Evolutionary conservation across 2,113 vertebrate species (phyloP).

Genomic region (Asarcornis scutulata): DNA sequence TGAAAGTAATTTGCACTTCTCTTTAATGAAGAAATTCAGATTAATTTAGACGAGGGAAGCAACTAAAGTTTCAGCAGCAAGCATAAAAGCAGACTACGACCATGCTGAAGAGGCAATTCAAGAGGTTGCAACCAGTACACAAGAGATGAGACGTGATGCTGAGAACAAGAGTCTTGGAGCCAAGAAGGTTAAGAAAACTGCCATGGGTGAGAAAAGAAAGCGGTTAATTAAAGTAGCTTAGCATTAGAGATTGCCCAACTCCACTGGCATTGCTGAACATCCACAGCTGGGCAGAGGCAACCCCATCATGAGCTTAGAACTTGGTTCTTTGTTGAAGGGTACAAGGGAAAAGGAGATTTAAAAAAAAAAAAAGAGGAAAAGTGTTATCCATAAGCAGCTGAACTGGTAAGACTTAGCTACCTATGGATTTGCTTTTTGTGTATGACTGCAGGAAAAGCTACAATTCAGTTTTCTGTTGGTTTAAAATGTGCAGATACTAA

Average conservation of each 20-base stretch:
- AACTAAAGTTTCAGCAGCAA: neutral
- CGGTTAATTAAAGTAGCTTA: neutral
- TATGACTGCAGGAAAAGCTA: accelerated
- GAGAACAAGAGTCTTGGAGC: neutral
- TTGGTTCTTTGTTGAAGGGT: neutral
- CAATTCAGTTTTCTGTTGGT: neutral
- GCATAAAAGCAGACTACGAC: neutral
- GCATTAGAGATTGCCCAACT: neutral
- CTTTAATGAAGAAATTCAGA: neutral
- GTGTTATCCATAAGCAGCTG: neutral
- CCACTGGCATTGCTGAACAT: neutral
- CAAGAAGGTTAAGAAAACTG: neutral
- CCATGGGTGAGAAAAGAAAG: neutral
- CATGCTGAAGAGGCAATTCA: neutral
- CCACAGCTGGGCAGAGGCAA: neutral
- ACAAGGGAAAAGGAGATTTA: neutral
- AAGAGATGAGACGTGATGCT: neutral
- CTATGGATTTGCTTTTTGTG: neutral
- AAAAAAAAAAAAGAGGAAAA: neutral
- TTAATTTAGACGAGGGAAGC: neutral
- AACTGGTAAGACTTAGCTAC: neutral
- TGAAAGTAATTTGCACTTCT: neutral
- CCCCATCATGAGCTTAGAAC: neutral
- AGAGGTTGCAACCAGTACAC: neutral
- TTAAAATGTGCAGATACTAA: neutral